A percentile compares a stretch with the other conserved stretches of the same genome.
Conservation (phyloP, 2,888 invertebrate genomes). For the Desoria tigrina region DNA sequence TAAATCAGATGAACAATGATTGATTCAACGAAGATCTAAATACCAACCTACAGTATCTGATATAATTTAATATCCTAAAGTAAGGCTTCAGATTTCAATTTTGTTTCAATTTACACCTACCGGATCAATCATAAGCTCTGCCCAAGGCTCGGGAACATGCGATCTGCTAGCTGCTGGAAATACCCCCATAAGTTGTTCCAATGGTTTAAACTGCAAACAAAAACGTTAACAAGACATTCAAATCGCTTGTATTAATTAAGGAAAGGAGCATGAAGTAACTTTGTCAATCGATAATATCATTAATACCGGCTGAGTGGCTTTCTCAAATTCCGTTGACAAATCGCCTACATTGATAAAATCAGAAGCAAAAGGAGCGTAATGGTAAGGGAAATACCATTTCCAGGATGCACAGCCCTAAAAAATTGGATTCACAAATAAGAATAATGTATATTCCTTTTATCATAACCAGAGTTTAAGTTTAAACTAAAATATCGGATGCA, state of each 20-base stretch:
- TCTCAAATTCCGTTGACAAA: constrained; percentile 82
- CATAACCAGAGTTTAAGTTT: too few relatives aligned
- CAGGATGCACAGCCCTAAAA: constrained; percentile 89
- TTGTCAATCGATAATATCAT: too few relatives aligned
- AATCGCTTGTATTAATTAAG: too few relatives aligned
- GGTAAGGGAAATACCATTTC: constrained; percentile 99
- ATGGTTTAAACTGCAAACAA: constrained; percentile 77
- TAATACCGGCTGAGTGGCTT: constrained; percentile 83
- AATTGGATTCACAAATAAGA: background rate
- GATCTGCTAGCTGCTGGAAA: constrained; percentile 96
- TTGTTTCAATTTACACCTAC: constrained; percentile 61
- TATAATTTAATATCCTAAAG: background rate
- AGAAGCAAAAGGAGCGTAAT: constrained; percentile 99
- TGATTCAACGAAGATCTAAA: background rate
- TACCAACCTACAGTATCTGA: background rate
- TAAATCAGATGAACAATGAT: constrained; percentile 43
- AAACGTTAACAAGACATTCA: too few relatives aligned
- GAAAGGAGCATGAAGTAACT: too few relatives aligned
- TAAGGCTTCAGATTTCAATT: constrained; percentile 2
- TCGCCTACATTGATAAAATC: constrained; percentile 92
- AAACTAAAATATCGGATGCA: background rate
- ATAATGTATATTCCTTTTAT: too few relatives aligned
- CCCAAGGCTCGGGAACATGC: constrained; percentile 93
- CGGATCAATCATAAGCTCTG: constrained; percentile 84
- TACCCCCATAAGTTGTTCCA: constrained; percentile 99